Conservation (phyloP, 2,888 invertebrate species). For the Abrostola triplasia region DNA sequence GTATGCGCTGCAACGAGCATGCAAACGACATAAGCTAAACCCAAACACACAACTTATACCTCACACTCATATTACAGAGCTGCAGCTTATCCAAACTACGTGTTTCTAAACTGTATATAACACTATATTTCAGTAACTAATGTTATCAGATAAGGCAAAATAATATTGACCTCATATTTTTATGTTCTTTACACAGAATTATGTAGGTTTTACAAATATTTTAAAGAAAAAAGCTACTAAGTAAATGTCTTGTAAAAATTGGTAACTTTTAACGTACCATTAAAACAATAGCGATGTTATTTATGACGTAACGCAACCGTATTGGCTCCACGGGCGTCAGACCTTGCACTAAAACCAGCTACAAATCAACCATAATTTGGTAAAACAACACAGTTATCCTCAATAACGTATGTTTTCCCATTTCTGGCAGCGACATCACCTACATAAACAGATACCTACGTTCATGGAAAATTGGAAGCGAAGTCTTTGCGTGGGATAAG, state of each 20-base stretch:
- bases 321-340: too few relatives aligned
- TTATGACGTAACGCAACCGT: too few relatives aligned
- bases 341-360: not conserved
- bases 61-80: conserved; percentile 26
- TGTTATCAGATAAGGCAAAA: too few relatives aligned
- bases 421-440: conserved; percentile 23
- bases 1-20: conserved; percentile 23
- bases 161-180: too few relatives aligned
- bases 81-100: conserved; percentile 15
- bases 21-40: conserved; percentile 34
- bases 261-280: too few relatives aligned
- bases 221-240: too few relatives aligned
- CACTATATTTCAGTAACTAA: too few relatives aligned
- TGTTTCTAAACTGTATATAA: conserved; percentile 1
- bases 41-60: conserved; percentile 27
- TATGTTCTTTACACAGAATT: too few relatives aligned
- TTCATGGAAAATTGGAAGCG: conserved; percentile 39
- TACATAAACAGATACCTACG: conserved; percentile 39
- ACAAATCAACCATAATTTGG: conserved; percentile 6
- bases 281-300: too few relatives aligned
- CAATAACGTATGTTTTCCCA: conserved; percentile 24
- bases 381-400: conserved; percentile 6
- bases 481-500: conserved; percentile 43
- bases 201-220: too few relatives aligned
- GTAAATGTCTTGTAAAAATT: too few relatives aligned